Evolutionary conservation across 92 coral and sea anemone genomes (phyloP).

Genomic region (Scolanthus callimorphus): DNA sequence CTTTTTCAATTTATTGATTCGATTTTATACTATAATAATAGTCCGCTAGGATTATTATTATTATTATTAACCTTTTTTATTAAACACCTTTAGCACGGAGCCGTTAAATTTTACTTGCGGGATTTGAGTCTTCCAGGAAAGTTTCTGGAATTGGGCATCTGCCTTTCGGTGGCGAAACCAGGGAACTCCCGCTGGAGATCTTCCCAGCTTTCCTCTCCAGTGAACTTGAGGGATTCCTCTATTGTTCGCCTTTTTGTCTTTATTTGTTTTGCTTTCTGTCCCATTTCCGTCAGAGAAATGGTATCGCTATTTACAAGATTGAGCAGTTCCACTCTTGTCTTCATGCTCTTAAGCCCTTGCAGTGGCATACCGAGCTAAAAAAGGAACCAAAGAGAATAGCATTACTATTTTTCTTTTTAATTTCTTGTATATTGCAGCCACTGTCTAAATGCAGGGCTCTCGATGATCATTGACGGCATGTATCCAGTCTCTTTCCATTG

Average conservation of each 20-base stretch:
- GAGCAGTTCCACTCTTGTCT: background rate
- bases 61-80: too few relatives aligned
- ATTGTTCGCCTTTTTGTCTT: background rate
- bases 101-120: too few relatives aligned
- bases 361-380: conserved; percentile 1
- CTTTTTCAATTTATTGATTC: too few relatives aligned
- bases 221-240: background rate
- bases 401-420: too few relatives aligned
- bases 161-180: background rate
- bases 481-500: too few relatives aligned
- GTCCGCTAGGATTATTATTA: too few relatives aligned
- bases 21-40: too few relatives aligned
- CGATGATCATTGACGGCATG: too few relatives aligned
- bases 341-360: background rate
- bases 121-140: background rate
- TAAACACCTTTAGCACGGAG: too few relatives aligned
- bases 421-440: too few relatives aligned
- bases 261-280: background rate
- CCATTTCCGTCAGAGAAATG: background rate
- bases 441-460: too few relatives aligned
- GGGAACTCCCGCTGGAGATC: background rate
- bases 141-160: background rate
- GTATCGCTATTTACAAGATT: background rate
- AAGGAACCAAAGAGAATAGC: too few relatives aligned
- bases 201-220: background rate